Base-by-base conservation (phyloP, 2,888 invertebrate genomes). In the Mayetiola destructor region DNA sequence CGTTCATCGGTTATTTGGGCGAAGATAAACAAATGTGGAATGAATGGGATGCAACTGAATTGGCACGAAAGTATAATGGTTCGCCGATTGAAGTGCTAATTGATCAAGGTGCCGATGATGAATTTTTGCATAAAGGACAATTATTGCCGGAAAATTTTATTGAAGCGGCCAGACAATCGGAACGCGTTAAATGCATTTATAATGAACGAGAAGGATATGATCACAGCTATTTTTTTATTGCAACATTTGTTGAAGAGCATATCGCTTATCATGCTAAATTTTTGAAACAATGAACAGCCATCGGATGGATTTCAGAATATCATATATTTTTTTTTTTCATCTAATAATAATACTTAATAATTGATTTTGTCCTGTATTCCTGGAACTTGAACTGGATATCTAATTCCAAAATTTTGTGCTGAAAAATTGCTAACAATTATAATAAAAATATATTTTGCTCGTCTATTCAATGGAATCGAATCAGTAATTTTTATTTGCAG, bases 201-300 rank as follows among this genome's bases (percentile, higher is more conserved):
- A 82, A 86, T 62, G 75, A 82, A 66, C 78, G 88, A 10, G 84
- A 86, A 61, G 92, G 87, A 16, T 99, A 96, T 68, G 94, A 97
- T 70, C 99, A 99, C 73, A 85, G 90, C 53, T 97, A 96, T 68
- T 96, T 81, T 67, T 95, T 91, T 68, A 87, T 99, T 61, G 77
- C 93, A 0, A 81, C 90, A 0, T 97, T 90, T 70, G 84, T 99
- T 56, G 88, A 82, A 40, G 94, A 97, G 67, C 97, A 99, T 68
- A 80, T 99, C 59, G 80, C 80, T 58, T 91, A 92, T 71, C 97
- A 99, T 71, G 81, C 85, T 3, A 84, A 86, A 67, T 80, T 82
- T 68, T 77, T 92, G 18, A 54, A 54, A 35, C 12, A 36, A 9
- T 36, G 21, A 54, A 21, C 18, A 53, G 32, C 4, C 4, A 4